These are phyloP conservation scores for Temnothorax curvispinosus DNA, from an alignment of 1,140 invertebrate genomes.

Conservation along the genomic window DNA sequence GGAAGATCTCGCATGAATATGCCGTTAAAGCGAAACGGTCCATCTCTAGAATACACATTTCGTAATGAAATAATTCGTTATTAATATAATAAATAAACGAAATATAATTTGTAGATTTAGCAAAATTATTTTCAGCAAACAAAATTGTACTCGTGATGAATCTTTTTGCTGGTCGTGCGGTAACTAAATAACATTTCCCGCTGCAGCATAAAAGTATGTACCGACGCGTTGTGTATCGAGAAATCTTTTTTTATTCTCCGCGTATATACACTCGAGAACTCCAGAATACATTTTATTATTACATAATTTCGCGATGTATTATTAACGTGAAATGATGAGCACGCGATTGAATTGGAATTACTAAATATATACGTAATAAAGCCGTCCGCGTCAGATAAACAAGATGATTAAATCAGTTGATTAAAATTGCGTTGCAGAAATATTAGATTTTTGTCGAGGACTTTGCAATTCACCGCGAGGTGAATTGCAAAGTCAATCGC, in stretches of 20 bases:
- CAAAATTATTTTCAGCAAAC: neutral
- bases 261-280: neutral
- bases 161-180: neutral
- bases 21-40: slow-evolving; percentile 7
- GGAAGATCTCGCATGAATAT: neutral
- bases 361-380: neutral
- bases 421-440: neutral
- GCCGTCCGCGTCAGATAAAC: neutral
- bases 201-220: neutral
- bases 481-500: slow-evolving; percentile 15
- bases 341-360: neutral
- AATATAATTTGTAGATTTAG: neutral
- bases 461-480: neutral
- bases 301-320: neutral
- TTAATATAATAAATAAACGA: neutral
- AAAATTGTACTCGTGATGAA: neutral
- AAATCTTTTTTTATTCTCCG: neutral
- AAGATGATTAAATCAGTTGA: neutral
- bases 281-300: neutral
- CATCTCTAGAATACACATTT: neutral
- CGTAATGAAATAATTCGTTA: neutral
- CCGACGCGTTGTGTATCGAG: neutral
- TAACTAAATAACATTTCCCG: neutral
- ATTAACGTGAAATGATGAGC: neutral
- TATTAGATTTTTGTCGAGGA: neutral